These are phyloP conservation scores for Champsocephalus esox DNA, from an alignment of 2,797 vertebrate genomes.

Conservation along the genomic window DNA sequence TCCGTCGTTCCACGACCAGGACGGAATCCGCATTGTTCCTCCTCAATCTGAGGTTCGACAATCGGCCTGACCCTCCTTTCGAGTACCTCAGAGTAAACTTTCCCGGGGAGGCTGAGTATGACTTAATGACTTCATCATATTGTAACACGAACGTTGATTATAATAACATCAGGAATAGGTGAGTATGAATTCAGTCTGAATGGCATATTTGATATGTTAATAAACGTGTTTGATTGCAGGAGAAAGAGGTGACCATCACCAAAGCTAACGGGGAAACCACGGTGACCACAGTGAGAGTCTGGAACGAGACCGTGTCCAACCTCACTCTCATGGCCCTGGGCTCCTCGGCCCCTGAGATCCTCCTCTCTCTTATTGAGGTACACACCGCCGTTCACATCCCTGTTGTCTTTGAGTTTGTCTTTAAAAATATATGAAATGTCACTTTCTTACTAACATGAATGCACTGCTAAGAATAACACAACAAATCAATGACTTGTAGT, in stretches of 20 bases:
- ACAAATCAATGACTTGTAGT: background rate
- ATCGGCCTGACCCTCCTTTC: no score
- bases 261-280: slow-evolving; percentile 92
- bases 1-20: no score
- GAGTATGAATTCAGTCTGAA: background rate
- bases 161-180: background rate
- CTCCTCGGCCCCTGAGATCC: slow-evolving; percentile 95
- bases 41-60: no score
- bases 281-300: slow-evolving; percentile 89
- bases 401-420: background rate
- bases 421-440: background rate
- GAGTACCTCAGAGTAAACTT: no score
- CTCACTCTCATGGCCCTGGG: slow-evolving; percentile 96
- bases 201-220: background rate
- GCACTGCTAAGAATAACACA: background rate
- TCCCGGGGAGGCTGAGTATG: no score
- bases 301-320: slow-evolving; percentile 98
- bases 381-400: background rate
- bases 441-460: background rate
- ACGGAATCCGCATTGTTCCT: no score
- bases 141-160: background rate
- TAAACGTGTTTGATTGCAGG: slow-evolving; percentile 71
- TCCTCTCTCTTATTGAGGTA: slow-evolving; percentile 96
- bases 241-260: slow-evolving; percentile 95
- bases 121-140: no score